Evolutionary conservation across 2,797 vertebrate genomes (phyloP).

Genomic region (Stomatorhinus walkeri): DNA sequence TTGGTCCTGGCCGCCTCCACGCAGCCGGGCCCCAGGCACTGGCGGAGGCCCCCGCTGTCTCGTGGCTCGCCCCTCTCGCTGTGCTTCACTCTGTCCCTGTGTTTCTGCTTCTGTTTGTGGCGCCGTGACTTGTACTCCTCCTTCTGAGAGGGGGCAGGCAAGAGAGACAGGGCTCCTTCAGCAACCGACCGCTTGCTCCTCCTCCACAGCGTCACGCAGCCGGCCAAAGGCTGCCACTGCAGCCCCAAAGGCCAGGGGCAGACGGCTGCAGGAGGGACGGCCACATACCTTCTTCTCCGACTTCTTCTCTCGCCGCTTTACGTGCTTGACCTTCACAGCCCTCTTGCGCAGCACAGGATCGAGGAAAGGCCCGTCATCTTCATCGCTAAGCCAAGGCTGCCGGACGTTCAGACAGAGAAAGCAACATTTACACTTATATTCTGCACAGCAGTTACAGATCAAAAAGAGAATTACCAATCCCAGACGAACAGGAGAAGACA

Average conservation of each 20-base stretch:
- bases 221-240: neutral
- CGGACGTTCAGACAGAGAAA: neutral
- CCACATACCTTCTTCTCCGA: slow-evolving; percentile 81
- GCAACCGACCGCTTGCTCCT: neutral
- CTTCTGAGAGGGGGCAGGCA: slow-evolving; percentile 53
- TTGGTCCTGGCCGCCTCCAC: slow-evolving; percentile 61
- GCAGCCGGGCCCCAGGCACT: slow-evolving; percentile 87
- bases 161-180: neutral
- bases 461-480: neutral
- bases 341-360: slow-evolving; percentile 79
- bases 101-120: slow-evolving; percentile 85
- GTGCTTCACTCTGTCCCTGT: slow-evolving; percentile 75
- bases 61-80: slow-evolving; percentile 65
- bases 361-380: slow-evolving; percentile 75
- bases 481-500: neutral
- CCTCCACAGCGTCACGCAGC: neutral
- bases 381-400: slow-evolving; percentile 79
- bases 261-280: neutral
- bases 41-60: slow-evolving; percentile 63
- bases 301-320: slow-evolving; percentile 89
- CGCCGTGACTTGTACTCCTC: slow-evolving; percentile 71
- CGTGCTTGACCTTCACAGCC: slow-evolving; percentile 89
- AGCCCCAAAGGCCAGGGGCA: neutral
- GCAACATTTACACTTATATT: neutral
- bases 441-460: neutral